Conservation (phyloP, 2,797 vertebrate genomes). For the Lacerta agilis region DNA sequence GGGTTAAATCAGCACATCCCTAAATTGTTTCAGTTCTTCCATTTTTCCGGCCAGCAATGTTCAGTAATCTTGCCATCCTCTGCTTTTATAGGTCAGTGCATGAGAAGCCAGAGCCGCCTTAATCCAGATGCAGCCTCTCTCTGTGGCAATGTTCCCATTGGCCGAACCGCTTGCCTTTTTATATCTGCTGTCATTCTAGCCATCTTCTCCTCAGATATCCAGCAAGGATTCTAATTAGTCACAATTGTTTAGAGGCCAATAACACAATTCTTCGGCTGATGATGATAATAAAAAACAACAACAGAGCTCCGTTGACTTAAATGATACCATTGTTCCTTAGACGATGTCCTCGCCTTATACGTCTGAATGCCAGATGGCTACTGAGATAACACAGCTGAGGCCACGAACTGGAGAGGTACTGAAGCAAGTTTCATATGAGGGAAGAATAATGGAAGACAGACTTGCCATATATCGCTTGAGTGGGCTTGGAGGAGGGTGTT, state of each 20-base stretch:
- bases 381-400: not conserved
- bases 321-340: conserved; percentile 2
- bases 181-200: not conserved
- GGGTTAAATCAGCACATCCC: not conserved
- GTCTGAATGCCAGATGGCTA: conserved; percentile 17
- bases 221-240: conserved; percentile 22
- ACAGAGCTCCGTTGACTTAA: conserved; percentile 11
- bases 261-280: not conserved
- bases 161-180: not conserved
- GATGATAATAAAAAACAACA: not conserved
- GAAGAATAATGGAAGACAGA: not conserved
- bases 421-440: conserved; percentile 7
- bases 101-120: not conserved
- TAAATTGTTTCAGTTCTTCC: not conserved
- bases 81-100: not conserved
- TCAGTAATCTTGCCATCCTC: not conserved
- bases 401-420: not conserved
- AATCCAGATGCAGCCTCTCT: not conserved
- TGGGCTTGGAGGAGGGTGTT: not conserved
- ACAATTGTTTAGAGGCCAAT: not conserved
- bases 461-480: not conserved
- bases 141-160: not conserved
- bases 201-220: conserved; percentile 9
- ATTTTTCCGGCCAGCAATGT: not conserved
- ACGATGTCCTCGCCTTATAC: not conserved